Evolutionary conservation across 1,140 invertebrate species (phyloP).

Genomic region (Frieseomelitta varia): DNA sequence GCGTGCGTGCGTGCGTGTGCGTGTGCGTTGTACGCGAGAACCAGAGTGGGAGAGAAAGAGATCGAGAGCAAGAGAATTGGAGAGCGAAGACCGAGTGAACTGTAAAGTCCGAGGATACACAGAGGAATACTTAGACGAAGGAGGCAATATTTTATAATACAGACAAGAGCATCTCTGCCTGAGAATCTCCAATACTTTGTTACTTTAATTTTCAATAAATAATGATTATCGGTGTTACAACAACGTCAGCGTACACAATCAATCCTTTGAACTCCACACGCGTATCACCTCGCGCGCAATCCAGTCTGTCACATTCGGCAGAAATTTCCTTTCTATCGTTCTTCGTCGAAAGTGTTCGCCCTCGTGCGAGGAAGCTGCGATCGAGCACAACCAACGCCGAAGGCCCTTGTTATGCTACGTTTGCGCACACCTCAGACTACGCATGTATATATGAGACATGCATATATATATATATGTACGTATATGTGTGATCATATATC

Average conservation of each 20-base stretch:
- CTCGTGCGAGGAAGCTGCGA: neutral
- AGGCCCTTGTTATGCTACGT: neutral
- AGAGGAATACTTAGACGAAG: constrained; percentile 29
- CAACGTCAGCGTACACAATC: constrained; percentile 12
- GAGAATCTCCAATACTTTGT: constrained; percentile 34
- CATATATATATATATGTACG: neutral
- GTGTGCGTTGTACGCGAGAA: neutral
- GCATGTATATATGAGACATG: constrained; percentile 39
- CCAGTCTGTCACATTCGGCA: neutral
- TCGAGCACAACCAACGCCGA: neutral
- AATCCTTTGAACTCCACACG: constrained; percentile 7
- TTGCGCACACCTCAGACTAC: constrained; percentile 25
- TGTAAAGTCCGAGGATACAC: constrained; percentile 8
- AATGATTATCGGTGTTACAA: constrained; percentile 44
- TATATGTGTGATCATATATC: constrained; percentile 31
- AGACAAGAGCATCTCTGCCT: constrained; percentile 28
- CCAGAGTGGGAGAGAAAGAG: neutral
- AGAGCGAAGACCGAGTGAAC: neutral
- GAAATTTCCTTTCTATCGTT: neutral
- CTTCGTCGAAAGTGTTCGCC: neutral
- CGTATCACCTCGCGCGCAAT: neutral
- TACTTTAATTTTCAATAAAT: constrained; percentile 51
- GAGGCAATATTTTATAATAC: constrained; percentile 50
- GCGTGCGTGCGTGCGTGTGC: neutral
- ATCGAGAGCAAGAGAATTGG: too few species aligned